These are phyloP conservation scores for Sphaeramia orbicularis DNA, from an alignment of 2,797 vertebrate genomes.

Conservation along the genomic window DNA sequence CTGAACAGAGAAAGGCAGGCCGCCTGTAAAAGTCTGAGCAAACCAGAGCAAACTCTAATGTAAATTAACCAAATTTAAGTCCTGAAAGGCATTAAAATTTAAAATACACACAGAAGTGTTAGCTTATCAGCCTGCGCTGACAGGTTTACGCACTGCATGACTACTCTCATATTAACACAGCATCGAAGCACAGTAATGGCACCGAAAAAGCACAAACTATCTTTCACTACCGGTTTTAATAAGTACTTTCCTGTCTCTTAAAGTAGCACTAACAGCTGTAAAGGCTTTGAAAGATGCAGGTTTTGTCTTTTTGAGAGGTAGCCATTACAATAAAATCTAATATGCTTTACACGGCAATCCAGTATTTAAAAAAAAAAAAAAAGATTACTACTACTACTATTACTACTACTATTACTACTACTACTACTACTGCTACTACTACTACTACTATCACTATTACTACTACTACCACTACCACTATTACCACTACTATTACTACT, in stretches of 20 bases:
- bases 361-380: too few species aligned
- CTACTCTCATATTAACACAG: conserved; percentile 14
- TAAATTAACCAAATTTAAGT: conserved; percentile 24
- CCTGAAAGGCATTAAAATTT: conserved; percentile 15
- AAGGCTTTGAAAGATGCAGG: neutral
- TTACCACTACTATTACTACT: too few species aligned
- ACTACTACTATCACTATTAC: too few species aligned
- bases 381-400: too few species aligned
- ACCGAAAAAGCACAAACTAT: neutral
- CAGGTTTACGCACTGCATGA: conserved; percentile 33
- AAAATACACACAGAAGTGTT: conserved; percentile 4
- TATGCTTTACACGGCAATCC: too few species aligned
- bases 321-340: neutral
- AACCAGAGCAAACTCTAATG: conserved; percentile 14
- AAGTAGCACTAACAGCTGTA: conserved; percentile 2
- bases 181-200: neutral
- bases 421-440: too few species aligned
- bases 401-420: too few species aligned
- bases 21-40: conserved; percentile 4
- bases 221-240: conserved; percentile 25
- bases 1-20: neutral
- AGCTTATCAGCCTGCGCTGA: conserved; percentile 18
- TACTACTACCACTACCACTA: too few species aligned
- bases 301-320: conserved; percentile 5
- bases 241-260: conserved; percentile 19